phyloP scores from a whole-genome alignment of 1,140 invertebrate genomes.

The Drosophila pseudoobscura region DNA sequence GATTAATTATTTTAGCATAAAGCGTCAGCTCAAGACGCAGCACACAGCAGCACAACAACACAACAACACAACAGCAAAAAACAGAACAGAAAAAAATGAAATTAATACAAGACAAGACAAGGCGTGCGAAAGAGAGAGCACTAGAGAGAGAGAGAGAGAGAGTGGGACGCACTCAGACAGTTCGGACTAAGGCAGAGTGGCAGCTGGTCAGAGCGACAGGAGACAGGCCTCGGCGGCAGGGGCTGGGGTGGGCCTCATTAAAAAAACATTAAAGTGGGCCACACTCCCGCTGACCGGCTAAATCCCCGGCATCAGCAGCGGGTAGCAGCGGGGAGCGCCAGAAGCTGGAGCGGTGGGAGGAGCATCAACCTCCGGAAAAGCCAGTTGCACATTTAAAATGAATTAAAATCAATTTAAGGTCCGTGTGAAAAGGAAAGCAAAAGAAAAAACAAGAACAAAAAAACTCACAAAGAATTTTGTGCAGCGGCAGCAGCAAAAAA shows the following conservation, averaged over 20 bases:
- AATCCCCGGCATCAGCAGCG: background rate
- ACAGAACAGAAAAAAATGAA: conserved; percentile 48
- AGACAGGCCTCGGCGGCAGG: background rate
- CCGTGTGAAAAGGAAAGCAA: background rate
- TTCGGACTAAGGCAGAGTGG: conserved; percentile 9
- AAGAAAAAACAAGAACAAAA: conserved; percentile 14
- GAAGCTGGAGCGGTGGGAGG: too few species aligned
- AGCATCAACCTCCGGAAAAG: conserved; percentile 1
- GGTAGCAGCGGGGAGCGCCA: background rate
- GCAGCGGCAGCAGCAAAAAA: conserved; percentile 37
- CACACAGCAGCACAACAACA: background rate
- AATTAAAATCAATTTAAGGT: conserved; percentile 59
- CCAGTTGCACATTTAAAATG: conserved; percentile 54
- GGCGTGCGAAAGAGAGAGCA: conserved; percentile 9
- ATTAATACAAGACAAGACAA: conserved; percentile 67
- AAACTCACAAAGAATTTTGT: conserved; percentile 6
- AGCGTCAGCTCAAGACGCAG: conserved; percentile 75
- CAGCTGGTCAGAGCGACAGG: conserved; percentile 38
- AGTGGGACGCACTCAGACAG: conserved; percentile 33
- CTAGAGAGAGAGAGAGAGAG: background rate
- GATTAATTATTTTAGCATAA: conserved; percentile 82
- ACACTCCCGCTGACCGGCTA: conserved; percentile 34
- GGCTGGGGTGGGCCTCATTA: conserved; percentile 58
- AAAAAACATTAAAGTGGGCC: conserved; percentile 77
- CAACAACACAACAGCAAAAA: background rate